Conservation (phyloP, 1,140 invertebrate genomes). For the Leptopilina clavipes region DNA sequence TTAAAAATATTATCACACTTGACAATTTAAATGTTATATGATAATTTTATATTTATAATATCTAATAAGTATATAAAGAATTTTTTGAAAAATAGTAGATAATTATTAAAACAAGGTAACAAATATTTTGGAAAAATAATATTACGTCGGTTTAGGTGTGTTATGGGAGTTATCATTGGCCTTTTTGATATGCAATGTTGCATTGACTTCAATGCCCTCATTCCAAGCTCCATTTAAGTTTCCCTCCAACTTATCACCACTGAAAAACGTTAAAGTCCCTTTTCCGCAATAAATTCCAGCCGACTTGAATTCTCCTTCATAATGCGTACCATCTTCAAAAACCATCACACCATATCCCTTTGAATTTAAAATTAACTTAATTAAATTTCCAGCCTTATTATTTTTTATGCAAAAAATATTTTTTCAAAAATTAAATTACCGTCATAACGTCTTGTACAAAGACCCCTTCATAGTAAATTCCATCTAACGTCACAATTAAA, state of each 20-base stretch:
- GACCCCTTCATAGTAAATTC: conserved; percentile 91
- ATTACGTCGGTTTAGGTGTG: conserved; percentile 79
- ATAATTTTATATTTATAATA: no score
- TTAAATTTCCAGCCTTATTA: neutral
- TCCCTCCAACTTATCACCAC: conserved; percentile 82
- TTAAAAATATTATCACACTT: conserved; percentile 53
- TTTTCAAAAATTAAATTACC: conserved; percentile 73
- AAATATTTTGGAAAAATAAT: conserved; percentile 37
- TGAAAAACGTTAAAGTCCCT: conserved; percentile 85
- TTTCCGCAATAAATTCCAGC: conserved; percentile 86
- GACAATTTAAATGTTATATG: no score
- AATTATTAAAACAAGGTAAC: neutral
- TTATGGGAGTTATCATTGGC: conserved; percentile 71
- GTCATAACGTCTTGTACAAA: conserved; percentile 86
- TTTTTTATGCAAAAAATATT: conserved; percentile 27
- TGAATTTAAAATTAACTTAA: conserved; percentile 6
- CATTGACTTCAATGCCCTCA: conserved; percentile 88
- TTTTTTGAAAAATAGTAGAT: neutral
- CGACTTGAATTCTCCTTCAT: conserved; percentile 89
- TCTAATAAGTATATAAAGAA: neutral
- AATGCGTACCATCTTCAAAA: conserved; percentile 91
- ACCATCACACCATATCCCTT: conserved; percentile 90
- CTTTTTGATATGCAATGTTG: conserved; percentile 82
- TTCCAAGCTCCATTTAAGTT: conserved; percentile 83
- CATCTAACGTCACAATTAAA: conserved; percentile 89